Evolutionary conservation across 2,888 invertebrate genomes (phyloP).

Genomic region (Drosophila ustulata): DNA sequence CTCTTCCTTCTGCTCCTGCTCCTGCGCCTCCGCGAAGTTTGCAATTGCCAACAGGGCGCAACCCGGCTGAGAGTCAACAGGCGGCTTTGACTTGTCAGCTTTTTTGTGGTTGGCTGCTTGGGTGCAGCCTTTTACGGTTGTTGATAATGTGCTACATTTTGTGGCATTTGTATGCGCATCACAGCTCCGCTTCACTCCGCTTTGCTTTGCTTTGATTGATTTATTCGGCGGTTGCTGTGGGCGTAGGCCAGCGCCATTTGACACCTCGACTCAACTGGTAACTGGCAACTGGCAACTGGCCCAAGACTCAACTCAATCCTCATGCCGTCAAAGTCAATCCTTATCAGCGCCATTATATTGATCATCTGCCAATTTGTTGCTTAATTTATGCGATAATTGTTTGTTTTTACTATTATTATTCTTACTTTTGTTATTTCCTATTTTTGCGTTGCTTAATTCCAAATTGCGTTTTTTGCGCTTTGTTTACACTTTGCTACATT

Average conservation of each 20-base stretch:
- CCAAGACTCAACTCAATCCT: constrained; percentile 10
- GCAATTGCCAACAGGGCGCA: constrained; percentile 1
- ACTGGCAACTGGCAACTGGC: constrained; percentile 22
- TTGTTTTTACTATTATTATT: constrained; percentile 2
- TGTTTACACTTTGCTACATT: constrained; percentile 32
- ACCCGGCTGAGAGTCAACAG: constrained; percentile 27
- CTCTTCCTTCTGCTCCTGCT: background rate
- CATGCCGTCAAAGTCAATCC: constrained; percentile 7
- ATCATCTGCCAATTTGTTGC: constrained; percentile 49
- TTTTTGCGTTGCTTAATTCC: background rate
- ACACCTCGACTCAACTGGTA: constrained; percentile 28
- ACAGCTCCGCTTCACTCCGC: constrained; percentile 2
- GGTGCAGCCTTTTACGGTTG: constrained; percentile 38
- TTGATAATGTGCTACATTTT: constrained; percentile 36
- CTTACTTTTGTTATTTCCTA: constrained; percentile 4
- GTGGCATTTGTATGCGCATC: constrained; percentile 59
- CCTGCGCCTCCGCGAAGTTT: constrained; percentile 3
- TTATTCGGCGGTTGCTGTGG: constrained; percentile 26
- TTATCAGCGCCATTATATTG: constrained; percentile 48
- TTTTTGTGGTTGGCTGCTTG: constrained; percentile 8
- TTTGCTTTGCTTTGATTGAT: constrained; percentile 38
- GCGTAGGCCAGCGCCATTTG: constrained; percentile 11
- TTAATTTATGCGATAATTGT: constrained; percentile 12
- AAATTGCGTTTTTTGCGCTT: constrained; percentile 3
- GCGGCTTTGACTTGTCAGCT: constrained; percentile 44